These are phyloP conservation scores for Physeter macrocephalus DNA, from an alignment of 2,113 vertebrate species.

Conservation along the genomic window DNA sequence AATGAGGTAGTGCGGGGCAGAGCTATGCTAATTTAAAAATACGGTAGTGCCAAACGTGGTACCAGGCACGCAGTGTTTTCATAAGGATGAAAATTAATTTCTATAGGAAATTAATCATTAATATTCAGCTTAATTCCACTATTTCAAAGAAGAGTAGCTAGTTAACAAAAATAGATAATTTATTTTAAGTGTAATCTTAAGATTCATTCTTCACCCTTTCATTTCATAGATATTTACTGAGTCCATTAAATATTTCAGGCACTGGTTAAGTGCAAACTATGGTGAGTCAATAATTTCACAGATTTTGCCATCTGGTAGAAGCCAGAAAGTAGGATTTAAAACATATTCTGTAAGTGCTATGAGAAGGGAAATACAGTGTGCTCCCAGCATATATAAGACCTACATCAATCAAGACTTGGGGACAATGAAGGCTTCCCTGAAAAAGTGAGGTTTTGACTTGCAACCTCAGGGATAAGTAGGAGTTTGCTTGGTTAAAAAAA, in stretches of 20 bases:
- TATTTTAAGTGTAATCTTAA: neutral
- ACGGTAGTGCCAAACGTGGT: neutral
- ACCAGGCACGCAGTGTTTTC: neutral
- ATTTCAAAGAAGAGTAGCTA: neutral
- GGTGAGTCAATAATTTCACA: neutral
- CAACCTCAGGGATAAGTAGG: neutral
- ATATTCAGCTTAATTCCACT: neutral
- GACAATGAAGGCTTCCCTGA: neutral
- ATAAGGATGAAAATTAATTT: neutral
- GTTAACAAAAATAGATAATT: neutral
- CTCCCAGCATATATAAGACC: neutral
- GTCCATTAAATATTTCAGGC: neutral
- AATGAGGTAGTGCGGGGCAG: neutral
- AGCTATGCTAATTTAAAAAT: neutral
- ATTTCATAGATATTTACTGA: conserved; percentile 2
- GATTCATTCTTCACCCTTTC: neutral
- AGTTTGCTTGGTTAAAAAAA: neutral
- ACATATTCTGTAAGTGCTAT: neutral
- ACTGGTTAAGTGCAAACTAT: neutral
- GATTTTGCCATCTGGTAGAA: neutral
- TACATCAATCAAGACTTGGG: neutral
- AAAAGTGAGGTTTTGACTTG: neutral
- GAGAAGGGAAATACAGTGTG: neutral
- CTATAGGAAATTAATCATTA: neutral
- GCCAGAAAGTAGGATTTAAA: neutral